A percentile compares a stretch with the other conserved stretches of the same genome.
phyloP scores from a whole-genome alignment of 2,113 vertebrate genomes.

The Lanius collurio region DNA sequence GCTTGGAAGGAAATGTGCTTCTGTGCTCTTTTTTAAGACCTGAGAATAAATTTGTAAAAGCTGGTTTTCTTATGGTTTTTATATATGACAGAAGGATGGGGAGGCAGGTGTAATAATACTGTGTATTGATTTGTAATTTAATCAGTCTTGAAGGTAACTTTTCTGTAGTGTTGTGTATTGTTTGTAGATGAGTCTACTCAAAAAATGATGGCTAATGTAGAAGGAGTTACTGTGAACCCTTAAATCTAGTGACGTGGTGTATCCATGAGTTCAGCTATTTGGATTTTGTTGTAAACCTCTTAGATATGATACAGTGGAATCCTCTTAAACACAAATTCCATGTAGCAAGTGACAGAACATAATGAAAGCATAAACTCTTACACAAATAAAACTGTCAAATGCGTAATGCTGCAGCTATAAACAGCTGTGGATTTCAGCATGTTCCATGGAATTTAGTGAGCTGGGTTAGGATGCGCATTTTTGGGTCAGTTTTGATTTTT shows the following conservation, averaged over 20 bases:
- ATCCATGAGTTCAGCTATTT: slow-evolving; percentile 50
- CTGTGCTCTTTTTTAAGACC: neutral
- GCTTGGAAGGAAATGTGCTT: neutral
- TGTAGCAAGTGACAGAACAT: slow-evolving; percentile 71
- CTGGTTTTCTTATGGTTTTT: neutral
- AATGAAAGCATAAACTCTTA: slow-evolving; percentile 71
- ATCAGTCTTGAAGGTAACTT: slow-evolving; percentile 12
- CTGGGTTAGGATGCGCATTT: slow-evolving; percentile 3
- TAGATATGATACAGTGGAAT: slow-evolving; percentile 72
- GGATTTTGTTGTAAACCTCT: slow-evolving; percentile 72
- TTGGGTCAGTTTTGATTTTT: slow-evolving; percentile 17
- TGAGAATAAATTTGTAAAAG: neutral
- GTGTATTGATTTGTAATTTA: slow-evolving; percentile 24
- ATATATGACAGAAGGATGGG: neutral
- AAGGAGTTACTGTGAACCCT: neutral
- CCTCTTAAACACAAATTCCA: slow-evolving; percentile 74
- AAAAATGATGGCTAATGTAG: neutral
- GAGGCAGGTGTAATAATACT: slow-evolving; percentile 1
- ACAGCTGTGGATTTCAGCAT: slow-evolving; percentile 32
- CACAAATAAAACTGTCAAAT: slow-evolving; percentile 72
- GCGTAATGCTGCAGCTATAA: slow-evolving; percentile 49
- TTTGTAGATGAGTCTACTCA: neutral
- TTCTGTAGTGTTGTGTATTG: neutral
- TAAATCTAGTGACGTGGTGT: slow-evolving; percentile 6
- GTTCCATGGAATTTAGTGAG: neutral